A percentile compares a stretch with the other conserved stretches of the same genome.
Conservation (phyloP, 1,140 invertebrate species). For the Babylonia areolata region DNA sequence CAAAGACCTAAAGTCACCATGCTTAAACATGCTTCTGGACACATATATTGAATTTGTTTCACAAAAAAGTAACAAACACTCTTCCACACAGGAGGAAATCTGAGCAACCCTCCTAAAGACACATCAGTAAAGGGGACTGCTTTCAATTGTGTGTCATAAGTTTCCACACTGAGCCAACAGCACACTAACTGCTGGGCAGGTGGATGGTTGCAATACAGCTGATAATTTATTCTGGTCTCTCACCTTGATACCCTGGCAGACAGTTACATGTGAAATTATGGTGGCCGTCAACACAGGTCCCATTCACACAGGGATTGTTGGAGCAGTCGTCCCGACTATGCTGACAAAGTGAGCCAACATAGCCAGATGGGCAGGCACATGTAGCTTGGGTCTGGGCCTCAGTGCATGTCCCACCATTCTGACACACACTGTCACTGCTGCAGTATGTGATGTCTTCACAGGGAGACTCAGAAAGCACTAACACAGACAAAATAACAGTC, state of each 20-base stretch:
- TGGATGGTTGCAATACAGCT: no score
- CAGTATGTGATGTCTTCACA: not conserved
- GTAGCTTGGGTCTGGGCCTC: conserved; percentile 30
- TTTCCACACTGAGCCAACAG: no score
- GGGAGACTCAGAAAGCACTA: not conserved
- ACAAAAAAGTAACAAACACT: no score
- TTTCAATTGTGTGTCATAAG: no score
- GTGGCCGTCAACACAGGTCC: not conserved
- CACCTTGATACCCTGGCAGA: not conserved
- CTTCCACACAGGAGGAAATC: no score
- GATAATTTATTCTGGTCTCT: no score
- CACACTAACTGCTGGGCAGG: no score
- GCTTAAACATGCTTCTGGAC: no score
- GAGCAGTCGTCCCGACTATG: conserved; percentile 60
- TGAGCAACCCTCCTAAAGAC: no score
- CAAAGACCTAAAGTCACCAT: no score
- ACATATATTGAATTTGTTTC: no score
- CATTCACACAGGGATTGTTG: not conserved
- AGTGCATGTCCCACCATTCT: not conserved
- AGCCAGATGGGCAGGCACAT: conserved; percentile 68
- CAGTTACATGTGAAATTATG: not conserved
- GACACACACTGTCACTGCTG: not conserved
- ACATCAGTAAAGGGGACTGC: no score
- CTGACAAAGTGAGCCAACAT: conserved; percentile 62
- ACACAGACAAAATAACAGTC: not conserved